Conservation (phyloP, 2,113 vertebrate genomes). For the Eurypyga helias region DNA sequence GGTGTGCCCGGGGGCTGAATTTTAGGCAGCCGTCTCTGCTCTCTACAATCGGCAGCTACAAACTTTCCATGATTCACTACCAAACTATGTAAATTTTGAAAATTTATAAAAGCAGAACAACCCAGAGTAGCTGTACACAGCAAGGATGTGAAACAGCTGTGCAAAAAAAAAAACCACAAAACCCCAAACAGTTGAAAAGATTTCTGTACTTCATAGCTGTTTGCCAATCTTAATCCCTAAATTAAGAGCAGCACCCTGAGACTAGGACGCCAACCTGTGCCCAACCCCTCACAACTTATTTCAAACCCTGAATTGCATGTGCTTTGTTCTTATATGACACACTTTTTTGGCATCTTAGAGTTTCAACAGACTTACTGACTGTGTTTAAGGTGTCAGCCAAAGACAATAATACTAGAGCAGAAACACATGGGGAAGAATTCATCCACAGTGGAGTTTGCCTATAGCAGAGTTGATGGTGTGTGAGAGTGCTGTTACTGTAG, state of each 20-base stretch:
- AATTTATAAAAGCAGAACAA: neutral
- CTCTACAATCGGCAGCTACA: neutral
- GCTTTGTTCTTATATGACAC: neutral
- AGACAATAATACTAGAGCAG: neutral
- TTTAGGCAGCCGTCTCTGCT: neutral
- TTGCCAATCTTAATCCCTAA: neutral
- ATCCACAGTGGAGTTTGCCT: neutral
- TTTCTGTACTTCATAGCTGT: neutral
- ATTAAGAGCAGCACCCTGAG: neutral
- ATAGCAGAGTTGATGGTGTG: neutral
- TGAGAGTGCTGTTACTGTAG: neutral
- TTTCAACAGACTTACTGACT: neutral
- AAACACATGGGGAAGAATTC: neutral
- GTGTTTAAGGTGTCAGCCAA: neutral
- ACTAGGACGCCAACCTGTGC: neutral
- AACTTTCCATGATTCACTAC: conserved; percentile 23
- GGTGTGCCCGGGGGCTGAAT: neutral
- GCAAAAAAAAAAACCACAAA: neutral
- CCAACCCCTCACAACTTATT: neutral
- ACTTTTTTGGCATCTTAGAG: neutral
- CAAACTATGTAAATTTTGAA: neutral
- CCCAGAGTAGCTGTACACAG: neutral
- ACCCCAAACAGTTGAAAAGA: neutral
- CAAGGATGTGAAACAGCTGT: conserved; percentile 23
- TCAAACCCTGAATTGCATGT: neutral